These are phyloP conservation scores for Saccostrea echinata DNA, from an alignment of 1,140 invertebrate genomes.

Conservation along the genomic window DNA sequence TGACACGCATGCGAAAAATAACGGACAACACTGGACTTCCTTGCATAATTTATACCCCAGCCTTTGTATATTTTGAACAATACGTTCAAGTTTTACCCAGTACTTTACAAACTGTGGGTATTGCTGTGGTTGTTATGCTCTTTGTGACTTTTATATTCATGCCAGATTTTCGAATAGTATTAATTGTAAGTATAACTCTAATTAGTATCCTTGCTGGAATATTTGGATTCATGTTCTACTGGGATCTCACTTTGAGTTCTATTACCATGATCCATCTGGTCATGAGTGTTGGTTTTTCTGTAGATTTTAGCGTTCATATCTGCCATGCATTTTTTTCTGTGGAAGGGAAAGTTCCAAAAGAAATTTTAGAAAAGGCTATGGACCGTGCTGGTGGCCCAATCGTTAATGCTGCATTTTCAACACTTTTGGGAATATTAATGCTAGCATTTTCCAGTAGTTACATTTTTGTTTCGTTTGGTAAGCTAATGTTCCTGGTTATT, in stretches of 20 bases:
- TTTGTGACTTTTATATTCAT: no score
- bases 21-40: constrained; percentile 55
- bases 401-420: background rate
- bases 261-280: constrained; percentile 99
- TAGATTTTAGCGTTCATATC: constrained; percentile 98
- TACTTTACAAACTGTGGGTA: constrained; percentile 81
- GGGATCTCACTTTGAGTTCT: constrained; percentile 96
- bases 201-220: constrained; percentile 97
- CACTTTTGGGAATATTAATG: background rate
- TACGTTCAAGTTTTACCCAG: constrained; percentile 95
- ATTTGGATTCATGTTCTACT: constrained; percentile 97
- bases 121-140: constrained; percentile 30
- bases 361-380: constrained; percentile 5
- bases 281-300: constrained; percentile 99
- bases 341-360: background rate
- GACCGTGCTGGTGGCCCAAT: constrained; percentile 15
- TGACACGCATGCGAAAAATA: constrained; percentile 61
- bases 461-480: constrained; percentile 10
- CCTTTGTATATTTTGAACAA: constrained; percentile 81
- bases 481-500: constrained; percentile 22
- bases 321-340: constrained; percentile 89
- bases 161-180: constrained; percentile 73
- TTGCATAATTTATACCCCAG: constrained; percentile 43
- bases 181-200: constrained; percentile 97
- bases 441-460: constrained; percentile 23